Evolutionary conservation across 2,888 invertebrate genomes (phyloP).

Genomic region (Graphium colonna): DNA sequence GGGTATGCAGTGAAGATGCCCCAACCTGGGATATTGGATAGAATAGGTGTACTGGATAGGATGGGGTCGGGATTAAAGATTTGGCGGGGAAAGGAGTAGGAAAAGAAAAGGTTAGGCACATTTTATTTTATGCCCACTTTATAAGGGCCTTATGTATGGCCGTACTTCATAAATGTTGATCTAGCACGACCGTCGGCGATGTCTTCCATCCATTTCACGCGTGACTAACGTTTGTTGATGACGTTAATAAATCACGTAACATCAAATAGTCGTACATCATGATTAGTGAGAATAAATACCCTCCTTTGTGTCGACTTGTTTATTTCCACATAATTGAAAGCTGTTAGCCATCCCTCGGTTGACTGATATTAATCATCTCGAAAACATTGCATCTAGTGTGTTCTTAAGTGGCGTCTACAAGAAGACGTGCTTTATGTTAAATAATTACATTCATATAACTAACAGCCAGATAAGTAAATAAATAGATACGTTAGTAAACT

Average conservation of each 20-base stretch:
- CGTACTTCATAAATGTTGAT: neutral
- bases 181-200: neutral
- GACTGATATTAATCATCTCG: constrained; percentile 19
- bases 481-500: no score
- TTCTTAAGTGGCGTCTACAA: constrained; percentile 6
- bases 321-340: constrained; percentile 31
- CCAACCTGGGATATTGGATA: no score
- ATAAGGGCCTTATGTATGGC: neutral
- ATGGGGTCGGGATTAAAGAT: no score
- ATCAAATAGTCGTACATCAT: constrained; percentile 46
- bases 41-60: no score
- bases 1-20: no score
- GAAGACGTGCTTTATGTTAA: neutral
- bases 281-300: constrained; percentile 32
- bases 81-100: no score
- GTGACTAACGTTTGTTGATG: constrained; percentile 26
- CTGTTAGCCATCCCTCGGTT: constrained; percentile 24
- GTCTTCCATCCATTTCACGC: constrained; percentile 2
- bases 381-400: constrained; percentile 16
- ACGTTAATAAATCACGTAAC: constrained; percentile 39
- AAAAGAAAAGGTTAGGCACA: no score
- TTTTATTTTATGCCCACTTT: no score
- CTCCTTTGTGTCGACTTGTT: constrained; percentile 35
- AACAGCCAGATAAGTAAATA: neutral
- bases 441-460: neutral